A percentile compares a stretch with the other conserved stretches of the same genome.
These are phyloP conservation scores for Creontiades dilutus DNA, from an alignment of 2,888 invertebrate species.

Conservation along the genomic window DNA sequence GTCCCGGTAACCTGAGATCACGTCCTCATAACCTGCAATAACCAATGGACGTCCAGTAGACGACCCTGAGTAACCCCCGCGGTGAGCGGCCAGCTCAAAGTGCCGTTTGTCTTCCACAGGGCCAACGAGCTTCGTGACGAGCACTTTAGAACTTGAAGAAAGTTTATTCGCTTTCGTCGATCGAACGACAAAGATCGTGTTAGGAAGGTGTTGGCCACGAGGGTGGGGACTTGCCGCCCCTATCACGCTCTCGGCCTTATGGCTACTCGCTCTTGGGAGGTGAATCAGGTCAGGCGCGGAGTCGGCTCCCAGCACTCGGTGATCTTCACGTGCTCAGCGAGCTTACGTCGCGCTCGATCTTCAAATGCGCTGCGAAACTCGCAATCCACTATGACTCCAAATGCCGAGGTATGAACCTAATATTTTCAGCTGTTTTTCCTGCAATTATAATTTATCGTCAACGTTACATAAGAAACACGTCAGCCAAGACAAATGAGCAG, in stretches of 20 bases:
- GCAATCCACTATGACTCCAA: too few relatives aligned
- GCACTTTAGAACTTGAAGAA: not conserved
- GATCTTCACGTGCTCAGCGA: not conserved
- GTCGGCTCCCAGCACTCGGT: not conserved
- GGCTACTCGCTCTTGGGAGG: not conserved
- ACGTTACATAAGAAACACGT: too few relatives aligned
- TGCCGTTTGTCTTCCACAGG: constrained; percentile 14
- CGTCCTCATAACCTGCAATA: too few relatives aligned
- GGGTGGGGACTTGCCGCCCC: not conserved
- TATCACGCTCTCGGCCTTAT: not conserved
- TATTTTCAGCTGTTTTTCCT: too few relatives aligned
- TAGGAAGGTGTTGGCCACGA: constrained; percentile 78
- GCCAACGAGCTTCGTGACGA: constrained; percentile 36
- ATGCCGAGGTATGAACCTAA: too few relatives aligned
- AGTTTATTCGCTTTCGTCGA: constrained; percentile 45
- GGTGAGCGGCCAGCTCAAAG: not conserved
- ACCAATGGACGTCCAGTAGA: too few relatives aligned
- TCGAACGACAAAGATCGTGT: constrained; percentile 74
- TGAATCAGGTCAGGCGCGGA: not conserved
- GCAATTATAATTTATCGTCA: too few relatives aligned
- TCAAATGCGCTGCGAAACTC: not conserved
- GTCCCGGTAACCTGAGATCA: too few relatives aligned
- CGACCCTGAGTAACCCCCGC: too few relatives aligned
- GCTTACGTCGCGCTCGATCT: not conserved
- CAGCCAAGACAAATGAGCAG: too few relatives aligned